Evolutionary conservation across 2,888 invertebrate genomes (phyloP), one percentile per base, ranked within the genome.

Genomic region (Macropis europaea): DNA sequence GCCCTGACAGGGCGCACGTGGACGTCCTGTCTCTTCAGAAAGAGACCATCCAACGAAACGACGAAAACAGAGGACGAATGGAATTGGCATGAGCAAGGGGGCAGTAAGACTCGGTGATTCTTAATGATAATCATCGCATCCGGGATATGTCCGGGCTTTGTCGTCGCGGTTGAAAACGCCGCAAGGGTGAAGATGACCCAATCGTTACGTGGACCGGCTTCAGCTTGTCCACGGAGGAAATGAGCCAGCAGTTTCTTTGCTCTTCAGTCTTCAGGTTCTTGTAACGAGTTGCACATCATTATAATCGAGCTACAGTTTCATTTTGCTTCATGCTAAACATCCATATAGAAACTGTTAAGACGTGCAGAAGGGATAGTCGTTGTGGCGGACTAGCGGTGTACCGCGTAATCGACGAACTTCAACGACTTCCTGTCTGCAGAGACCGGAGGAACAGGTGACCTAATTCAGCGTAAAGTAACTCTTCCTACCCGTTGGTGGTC

Each of bases 1-100:
- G 86, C 76, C 54, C 68, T 77, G 81, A 83, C 84, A 83, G 82
- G 82, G 84, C 81, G 79, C 84, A 85, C 86, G 86, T 86, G 85
- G 86, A 86, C 82, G 82, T 86, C 67, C 67, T 56, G 64, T 70
- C 78, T 77, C 64, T 43, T 52, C 57, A 60, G 64, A 68, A 69
- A 67, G 69, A 67, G 67, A 54, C 26, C 40, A 47, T 28, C 32
- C 30, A 9, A 40, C 19, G 28, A 26, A 47, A 22, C n/a, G 32
- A 19, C 11, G 32, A 59, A 59, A 30, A 42, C n/a, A 38, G 11
- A 40, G 28, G 22, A 34, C 28, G 26, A 11, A 36, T 17, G 13
- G 26, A 50, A 42, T 57, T 30, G 56, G 34, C 42, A 19, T 32
- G 32, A 30, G 42, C 11, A 53, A 45, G 40, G 66, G 61, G 53